A percentile compares a stretch with the other conserved stretches of the same genome.
Evolutionary conservation across 2,888 invertebrate genomes (phyloP).

Genomic region (Halictus quadricinctus): DNA sequence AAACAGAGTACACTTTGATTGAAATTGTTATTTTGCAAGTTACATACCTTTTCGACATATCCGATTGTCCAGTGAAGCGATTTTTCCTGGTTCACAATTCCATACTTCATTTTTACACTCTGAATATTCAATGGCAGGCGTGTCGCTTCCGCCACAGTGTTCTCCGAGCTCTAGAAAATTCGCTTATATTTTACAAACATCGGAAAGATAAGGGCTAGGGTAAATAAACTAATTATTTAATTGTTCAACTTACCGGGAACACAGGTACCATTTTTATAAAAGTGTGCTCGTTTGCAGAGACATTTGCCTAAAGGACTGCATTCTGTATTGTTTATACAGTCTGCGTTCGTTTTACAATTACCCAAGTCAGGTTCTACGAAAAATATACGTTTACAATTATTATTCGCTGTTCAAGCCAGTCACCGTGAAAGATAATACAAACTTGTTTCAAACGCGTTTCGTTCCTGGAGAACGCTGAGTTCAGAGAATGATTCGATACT

Average conservation of each 20-base stretch:
- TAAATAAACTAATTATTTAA: background rate
- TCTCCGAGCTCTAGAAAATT: constrained; percentile 73
- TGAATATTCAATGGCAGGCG: constrained; percentile 57
- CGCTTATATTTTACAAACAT: background rate
- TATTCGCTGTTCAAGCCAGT: background rate
- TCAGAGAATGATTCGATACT: background rate
- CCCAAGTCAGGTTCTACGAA: constrained; percentile 30
- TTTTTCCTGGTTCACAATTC: constrained; percentile 66
- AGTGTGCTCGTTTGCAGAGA: constrained; percentile 68
- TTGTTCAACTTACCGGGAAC: constrained; percentile 69
- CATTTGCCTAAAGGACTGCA: constrained; percentile 69
- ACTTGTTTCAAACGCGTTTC: background rate
- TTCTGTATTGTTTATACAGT: constrained; percentile 69
- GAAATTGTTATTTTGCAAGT: background rate
- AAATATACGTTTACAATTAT: background rate
- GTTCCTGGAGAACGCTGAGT: background rate
- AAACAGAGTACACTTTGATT: background rate
- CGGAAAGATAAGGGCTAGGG: background rate
- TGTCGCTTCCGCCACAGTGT: constrained; percentile 57
- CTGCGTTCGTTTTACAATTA: constrained; percentile 58
- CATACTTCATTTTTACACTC: constrained; percentile 70
- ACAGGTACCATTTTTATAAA: constrained; percentile 59
- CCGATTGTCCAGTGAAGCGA: constrained; percentile 66
- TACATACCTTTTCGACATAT: constrained; percentile 72
- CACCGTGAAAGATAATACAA: background rate